Evolutionary conservation across 2,797 vertebrate species (phyloP).

Genomic region (Bucorvus abyssinicus): DNA sequence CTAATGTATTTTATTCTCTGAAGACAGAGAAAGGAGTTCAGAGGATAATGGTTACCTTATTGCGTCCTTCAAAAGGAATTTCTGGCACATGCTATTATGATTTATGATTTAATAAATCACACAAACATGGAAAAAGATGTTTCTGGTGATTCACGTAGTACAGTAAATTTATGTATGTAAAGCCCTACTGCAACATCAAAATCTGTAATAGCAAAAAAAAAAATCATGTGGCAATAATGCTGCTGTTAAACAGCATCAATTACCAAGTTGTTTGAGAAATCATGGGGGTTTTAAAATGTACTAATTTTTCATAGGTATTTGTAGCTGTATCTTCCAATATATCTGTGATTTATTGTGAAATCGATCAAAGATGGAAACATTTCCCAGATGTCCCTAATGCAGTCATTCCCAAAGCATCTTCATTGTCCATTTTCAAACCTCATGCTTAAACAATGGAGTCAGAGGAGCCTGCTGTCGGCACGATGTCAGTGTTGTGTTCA

Average conservation of each 20-base stretch:
- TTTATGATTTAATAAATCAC: slow-evolving; percentile 45
- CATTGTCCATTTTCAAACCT: not conserved
- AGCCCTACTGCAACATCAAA: not conserved
- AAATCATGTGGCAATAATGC: not conserved
- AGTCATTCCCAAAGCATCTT: not conserved
- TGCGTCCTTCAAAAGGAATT: slow-evolving; percentile 5
- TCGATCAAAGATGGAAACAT: not conserved
- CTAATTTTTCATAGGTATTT: not conserved
- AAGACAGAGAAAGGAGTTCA: slow-evolving; percentile 23
- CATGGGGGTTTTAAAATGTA: not conserved
- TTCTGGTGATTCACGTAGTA: not conserved
- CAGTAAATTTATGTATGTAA: not conserved
- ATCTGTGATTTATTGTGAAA: not conserved
- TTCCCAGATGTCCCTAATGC: not conserved
- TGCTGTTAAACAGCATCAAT: not conserved
- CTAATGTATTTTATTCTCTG: slow-evolving; percentile 45
- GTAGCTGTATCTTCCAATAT: not conserved
- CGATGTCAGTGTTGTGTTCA: accelerated
- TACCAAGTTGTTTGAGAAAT: not conserved
- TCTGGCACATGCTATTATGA: not conserved
- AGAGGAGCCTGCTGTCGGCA: not conserved
- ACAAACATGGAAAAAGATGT: not conserved
- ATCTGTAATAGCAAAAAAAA: not conserved
- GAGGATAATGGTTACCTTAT: slow-evolving; percentile 43
- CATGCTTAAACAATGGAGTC: not conserved